Base-by-base conservation (phyloP, 1,140 invertebrate species). In the Cyclargus thomasi region DNA sequence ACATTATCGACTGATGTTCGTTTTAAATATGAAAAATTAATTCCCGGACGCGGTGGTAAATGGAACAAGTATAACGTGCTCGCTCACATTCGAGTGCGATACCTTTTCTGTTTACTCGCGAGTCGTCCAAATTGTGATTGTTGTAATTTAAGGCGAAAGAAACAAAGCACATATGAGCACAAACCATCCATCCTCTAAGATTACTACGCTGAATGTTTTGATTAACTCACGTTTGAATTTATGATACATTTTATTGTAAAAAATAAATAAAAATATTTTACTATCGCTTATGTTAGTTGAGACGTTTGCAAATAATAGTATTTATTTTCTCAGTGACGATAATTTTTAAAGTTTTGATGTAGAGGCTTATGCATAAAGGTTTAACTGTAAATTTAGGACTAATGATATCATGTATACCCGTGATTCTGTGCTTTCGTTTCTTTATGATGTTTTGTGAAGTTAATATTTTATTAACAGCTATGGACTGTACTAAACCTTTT, bases 201-300 rank as follows among this genome's bases (percentile, higher is more conserved):
- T 78, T 76, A 86, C 76, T 86, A 86, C 76, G 81, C 83, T 85
- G 82, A 83, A 86, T 86, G 81, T 89, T 90, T 82, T 82, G 79
- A 83, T 84, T 86, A 81, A 87, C 73, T 88, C 84, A 88, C 85
- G 85, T 88, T 90, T 90, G 83, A 90, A 90, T 90, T 90, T 90
- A 90, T 87, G 80, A 90, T 88, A 89, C 86, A 90, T 88, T 90
- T 90, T 90, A 89, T 88, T 88, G 79, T 85, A 86, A 87, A 85
- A 85, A 79, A 83, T 74, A 71, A 80, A 83, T 76, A 70, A 81
- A 82, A 83, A 86, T 85, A 87, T 88, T 89, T 87, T 88, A 88
- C 79, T 88, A 88, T 87, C 79, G 80, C 86, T 89, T 87, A 87
- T 83, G 85, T 90, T 88, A 88, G 86, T 88, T 88, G 79, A 85